Evolutionary conservation across 2,888 invertebrate species (phyloP).

Genomic region (Apodemia hepburni): DNA sequence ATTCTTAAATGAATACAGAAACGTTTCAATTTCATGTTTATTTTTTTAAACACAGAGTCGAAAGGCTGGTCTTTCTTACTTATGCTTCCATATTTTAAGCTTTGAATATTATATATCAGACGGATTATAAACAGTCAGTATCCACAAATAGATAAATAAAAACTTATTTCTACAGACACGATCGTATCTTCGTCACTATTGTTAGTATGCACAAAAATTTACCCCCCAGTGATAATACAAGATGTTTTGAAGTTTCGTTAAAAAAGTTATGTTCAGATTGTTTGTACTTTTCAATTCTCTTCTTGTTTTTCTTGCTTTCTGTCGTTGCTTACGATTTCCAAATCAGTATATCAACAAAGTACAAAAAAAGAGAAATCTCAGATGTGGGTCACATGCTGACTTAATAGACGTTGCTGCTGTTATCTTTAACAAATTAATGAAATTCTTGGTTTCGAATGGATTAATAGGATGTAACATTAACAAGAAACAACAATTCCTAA

Average conservation of each 20-base stretch:
- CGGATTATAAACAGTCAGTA: neutral
- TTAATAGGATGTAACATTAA: slow-evolving; percentile 14
- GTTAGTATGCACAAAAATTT: slow-evolving; percentile 9
- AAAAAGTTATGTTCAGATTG: slow-evolving; percentile 1
- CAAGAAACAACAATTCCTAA: slow-evolving; percentile 11
- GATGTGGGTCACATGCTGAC: slow-evolving; percentile 80
- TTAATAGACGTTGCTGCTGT: slow-evolving; percentile 55
- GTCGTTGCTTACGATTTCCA: slow-evolving; percentile 34
- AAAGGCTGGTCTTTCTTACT: neutral
- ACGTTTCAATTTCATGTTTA: slow-evolving; percentile 47
- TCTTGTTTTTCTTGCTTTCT: slow-evolving; percentile 24
- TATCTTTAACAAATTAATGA: slow-evolving; percentile 32
- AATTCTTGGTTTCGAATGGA: neutral
- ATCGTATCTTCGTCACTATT: slow-evolving; percentile 20
- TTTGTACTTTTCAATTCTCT: neutral
- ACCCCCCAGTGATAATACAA: slow-evolving; percentile 5
- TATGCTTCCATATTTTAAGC: neutral
- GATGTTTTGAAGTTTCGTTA: neutral
- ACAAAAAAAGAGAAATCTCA: slow-evolving; percentile 74
- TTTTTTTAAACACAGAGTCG: neutral
- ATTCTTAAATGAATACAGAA: slow-evolving; percentile 42
- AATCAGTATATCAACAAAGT: slow-evolving; percentile 44
- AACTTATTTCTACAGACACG: slow-evolving; percentile 23
- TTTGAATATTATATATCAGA: neutral
- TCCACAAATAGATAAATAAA: neutral